Conservation (phyloP, 2,113 vertebrate genomes). For the Oostethus manadensis region DNA sequence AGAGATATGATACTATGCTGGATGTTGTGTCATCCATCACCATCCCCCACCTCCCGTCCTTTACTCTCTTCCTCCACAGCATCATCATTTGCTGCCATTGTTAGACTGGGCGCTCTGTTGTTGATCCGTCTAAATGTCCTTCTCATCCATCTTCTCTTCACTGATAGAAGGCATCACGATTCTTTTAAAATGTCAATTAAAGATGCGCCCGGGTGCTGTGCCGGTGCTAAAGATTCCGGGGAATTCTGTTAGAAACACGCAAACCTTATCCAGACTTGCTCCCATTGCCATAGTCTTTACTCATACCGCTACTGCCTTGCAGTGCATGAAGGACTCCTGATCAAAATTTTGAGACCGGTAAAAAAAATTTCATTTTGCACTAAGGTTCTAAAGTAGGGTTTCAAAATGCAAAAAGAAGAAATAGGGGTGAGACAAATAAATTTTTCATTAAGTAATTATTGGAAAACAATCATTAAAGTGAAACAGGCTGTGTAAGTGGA, state of each 20-base stretch:
- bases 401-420: no score
- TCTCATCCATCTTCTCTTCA: conserved; percentile 22
- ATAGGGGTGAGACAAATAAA: no score
- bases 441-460: no score
- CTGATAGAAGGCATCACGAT: conserved; percentile 17
- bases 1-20: conserved; percentile 65
- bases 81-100: conserved; percentile 14
- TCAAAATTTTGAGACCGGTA: no score
- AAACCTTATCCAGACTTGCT: no score
- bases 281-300: no score
- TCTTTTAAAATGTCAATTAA: conserved; percentile 27
- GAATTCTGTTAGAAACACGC: background rate
- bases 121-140: conserved; percentile 22
- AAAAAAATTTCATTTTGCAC: no score
- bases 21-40: conserved; percentile 62
- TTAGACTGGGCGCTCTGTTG: conserved; percentile 32
- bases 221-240: background rate
- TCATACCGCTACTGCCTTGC: no score
- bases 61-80: conserved; percentile 9
- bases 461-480: no score
- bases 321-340: no score
- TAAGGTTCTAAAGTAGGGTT: no score
- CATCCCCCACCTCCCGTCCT: conserved; percentile 28
- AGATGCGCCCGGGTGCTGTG: background rate
- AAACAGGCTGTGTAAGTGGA: no score